phyloP scores from a whole-genome alignment of 2,888 invertebrate species.

The Monoplex corrugatus region DNA sequence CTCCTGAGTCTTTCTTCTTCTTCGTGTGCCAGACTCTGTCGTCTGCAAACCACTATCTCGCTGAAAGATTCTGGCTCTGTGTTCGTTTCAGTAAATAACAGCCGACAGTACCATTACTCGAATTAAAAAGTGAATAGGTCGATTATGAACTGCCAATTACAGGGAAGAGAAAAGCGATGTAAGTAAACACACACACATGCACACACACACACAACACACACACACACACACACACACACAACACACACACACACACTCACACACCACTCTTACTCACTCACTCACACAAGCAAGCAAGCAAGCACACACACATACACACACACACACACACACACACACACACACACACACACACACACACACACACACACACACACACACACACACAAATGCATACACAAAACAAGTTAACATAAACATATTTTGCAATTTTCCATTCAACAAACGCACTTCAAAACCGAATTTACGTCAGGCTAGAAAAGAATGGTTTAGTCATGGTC shows the following conservation, averaged over 20 bases:
- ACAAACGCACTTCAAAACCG: too few relatives aligned
- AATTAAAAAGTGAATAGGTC: too few relatives aligned
- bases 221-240: slow-evolving; percentile 21
- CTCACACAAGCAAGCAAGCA: too few relatives aligned
- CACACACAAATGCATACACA: neutral
- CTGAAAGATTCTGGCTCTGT: too few relatives aligned
- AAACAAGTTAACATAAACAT: neutral
- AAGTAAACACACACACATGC: neutral
- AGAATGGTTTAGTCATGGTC: neutral
- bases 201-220: neutral
- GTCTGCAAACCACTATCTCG: too few relatives aligned
- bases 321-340: neutral
- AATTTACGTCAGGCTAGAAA: too few relatives aligned
- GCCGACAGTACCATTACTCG: too few relatives aligned
- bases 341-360: slow-evolving; percentile 24
- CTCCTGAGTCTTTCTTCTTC: too few relatives aligned
- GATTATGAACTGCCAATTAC: too few relatives aligned
- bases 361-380: slow-evolving; percentile 11
- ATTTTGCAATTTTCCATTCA: neutral
- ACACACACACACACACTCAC: neutral
- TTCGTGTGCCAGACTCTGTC: too few relatives aligned
- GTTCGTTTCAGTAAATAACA: too few relatives aligned
- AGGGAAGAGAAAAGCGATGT: too few relatives aligned
- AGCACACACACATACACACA: neutral
- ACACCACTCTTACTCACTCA: neutral